Evolutionary conservation across 2,888 invertebrate species (phyloP).

Genomic region (Stenurella melanura): DNA sequence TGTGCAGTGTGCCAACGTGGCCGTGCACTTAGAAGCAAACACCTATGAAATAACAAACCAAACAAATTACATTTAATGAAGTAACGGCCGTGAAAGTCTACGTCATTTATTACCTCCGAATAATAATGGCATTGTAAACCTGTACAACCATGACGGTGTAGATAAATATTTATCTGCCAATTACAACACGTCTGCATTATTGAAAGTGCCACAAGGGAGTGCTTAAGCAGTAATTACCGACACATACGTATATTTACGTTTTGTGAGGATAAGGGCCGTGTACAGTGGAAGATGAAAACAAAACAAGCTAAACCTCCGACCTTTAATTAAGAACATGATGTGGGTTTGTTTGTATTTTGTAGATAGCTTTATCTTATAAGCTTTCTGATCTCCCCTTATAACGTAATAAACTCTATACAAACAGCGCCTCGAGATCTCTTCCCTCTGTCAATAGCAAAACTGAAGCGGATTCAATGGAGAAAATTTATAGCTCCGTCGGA

Average conservation of each 20-base stretch:
- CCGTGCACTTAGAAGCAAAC: not conserved
- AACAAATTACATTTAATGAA: not conserved
- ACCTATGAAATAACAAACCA: not conserved
- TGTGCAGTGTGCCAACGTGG: too few relatives aligned
- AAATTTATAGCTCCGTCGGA: constrained; percentile 31
- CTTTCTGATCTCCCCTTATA: constrained; percentile 36
- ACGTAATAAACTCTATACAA: constrained; percentile 36
- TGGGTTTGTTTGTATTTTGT: constrained; percentile 35
- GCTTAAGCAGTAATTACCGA: constrained; percentile 22
- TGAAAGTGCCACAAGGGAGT: not conserved
- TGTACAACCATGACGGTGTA: not conserved
- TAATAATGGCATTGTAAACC: not conserved
- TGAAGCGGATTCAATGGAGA: constrained; percentile 34
- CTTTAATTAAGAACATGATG: constrained; percentile 32
- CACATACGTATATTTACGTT: constrained; percentile 13
- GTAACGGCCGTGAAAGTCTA: not conserved
- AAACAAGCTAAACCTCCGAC: not conserved
- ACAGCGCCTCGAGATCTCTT: constrained; percentile 31
- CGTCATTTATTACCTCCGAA: not conserved
- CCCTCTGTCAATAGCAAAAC: constrained; percentile 29
- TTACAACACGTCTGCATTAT: not conserved
- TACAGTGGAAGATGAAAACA: constrained; percentile 17
- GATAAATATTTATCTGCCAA: constrained; percentile 2
- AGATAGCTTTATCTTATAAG: constrained; percentile 34
- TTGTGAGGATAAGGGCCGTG: not conserved